Evolutionary conservation across 2,113 vertebrate species (phyloP), one percentile per base, ranked within the genome.

Genomic region (Struthidea cinerea): DNA sequence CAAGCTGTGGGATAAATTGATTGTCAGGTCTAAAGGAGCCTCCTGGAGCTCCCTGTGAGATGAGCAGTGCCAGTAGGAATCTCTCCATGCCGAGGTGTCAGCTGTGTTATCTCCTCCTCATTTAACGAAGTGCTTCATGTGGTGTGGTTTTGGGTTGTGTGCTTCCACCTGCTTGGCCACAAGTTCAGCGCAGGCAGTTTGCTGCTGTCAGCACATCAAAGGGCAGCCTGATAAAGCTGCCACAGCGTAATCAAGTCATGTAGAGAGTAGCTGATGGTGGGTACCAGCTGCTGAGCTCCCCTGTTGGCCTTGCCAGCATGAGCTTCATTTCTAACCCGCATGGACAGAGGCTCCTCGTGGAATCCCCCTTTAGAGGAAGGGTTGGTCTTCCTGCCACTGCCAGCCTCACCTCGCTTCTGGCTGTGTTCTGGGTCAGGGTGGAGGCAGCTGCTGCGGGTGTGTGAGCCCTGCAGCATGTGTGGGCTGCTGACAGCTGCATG

Each of bases 211-310:
- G 81, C 70, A 39, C 67, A 39, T 65, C 77, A 53, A 68, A 78
- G 73, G 68, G 35, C 55, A 56, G 76, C 44, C 65, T 3, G 28
- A 60, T 27, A 80, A 46, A 69, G 75, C 35, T 28, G 5, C 67
- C 19, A 7, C 3, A 3, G 11, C 0, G 3, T 8, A 18, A 57
- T 22, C 42, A 4, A 4, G 49, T 23, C 27, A 9, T 17, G 73
- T 20, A 35, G 74, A 82, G 61, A 23, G 46, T 11, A 1, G 6
- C 21, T 79, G 78, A 4, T 39, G 75, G 8, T 80, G 30, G 84
- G 39, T 30, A 12, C 57, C 46, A 4, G 49, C 28, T 39, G 46
- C 74, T 80, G 74, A 89, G 64, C 39, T 75, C 17, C 42, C 17
- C 35, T 32, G 23, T 56, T 30, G 10, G 35, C 78, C 73, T 46